phyloP scores from a whole-genome alignment of 2,113 vertebrate genomes.

The Microcebus griseorufus region DNA sequence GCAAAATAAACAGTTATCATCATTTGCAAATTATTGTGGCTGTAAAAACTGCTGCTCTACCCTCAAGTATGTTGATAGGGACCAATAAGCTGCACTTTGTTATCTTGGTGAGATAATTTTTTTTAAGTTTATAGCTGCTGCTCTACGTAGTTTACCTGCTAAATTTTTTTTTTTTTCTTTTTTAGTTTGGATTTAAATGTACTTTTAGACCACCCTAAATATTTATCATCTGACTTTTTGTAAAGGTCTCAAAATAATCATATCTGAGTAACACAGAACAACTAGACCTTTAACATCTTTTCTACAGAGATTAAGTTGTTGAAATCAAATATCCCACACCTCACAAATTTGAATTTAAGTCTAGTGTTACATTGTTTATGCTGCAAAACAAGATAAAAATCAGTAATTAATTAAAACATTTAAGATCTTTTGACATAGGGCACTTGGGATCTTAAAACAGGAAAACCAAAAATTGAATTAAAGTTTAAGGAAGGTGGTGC shows the following conservation, averaged over 20 bases:
- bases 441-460: not conserved
- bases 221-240: not conserved
- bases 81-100: not conserved
- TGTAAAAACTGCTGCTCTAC: not conserved
- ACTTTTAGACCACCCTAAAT: not conserved
- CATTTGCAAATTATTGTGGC: not conserved
- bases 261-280: not conserved
- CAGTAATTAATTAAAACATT: not conserved
- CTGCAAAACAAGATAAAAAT: not conserved
- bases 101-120: constrained; percentile 50
- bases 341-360: not conserved
- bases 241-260: constrained; percentile 8
- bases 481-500: not conserved
- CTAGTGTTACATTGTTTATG: rapidly evolving
- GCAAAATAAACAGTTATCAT: constrained; percentile 42
- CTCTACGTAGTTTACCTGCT: not conserved
- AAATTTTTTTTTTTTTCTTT: not conserved
- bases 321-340: not conserved
- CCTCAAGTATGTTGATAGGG: not conserved
- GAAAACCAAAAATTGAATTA: not conserved
- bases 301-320: not conserved
- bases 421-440: not conserved
- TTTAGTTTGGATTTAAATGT: not conserved
- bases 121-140: constrained; percentile 20
- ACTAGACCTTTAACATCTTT: not conserved